phyloP scores from a whole-genome alignment of 64 coral and sea anemone genomes.

The Exaiptasia diaphana region DNA sequence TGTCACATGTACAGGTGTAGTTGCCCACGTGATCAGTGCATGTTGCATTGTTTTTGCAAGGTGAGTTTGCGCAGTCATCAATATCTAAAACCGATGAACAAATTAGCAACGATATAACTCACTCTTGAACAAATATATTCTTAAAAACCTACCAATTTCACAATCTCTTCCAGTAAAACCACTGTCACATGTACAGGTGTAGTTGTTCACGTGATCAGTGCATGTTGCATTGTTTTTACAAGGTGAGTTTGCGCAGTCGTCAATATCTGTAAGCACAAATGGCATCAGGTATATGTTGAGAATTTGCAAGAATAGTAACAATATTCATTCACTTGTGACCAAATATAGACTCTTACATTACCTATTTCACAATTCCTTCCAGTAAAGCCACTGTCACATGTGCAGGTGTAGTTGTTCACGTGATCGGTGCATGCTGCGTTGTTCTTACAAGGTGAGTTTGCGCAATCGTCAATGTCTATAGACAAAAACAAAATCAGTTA shows the following conservation, averaged over 20 bases:
- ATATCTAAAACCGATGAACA: no score
- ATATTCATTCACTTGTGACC: neutral
- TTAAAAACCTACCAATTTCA: neutral
- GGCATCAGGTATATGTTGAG: neutral
- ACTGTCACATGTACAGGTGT: neutral
- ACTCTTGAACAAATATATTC: no score
- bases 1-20: constrained; percentile 1
- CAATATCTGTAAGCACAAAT: neutral
- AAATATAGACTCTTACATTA: neutral
- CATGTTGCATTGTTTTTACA: constrained; percentile 17
- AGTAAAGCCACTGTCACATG: constrained; percentile 4
- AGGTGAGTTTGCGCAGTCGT: constrained; percentile 40
- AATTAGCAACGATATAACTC: no score
- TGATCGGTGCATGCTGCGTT: constrained; percentile 1
- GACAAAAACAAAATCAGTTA: neutral
- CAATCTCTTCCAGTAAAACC: constrained; percentile 33
- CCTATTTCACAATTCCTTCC: neutral
- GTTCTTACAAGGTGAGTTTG: neutral
- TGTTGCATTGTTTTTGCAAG: constrained; percentile 10
- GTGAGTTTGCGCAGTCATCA: constrained; percentile 37
- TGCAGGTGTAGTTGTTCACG: constrained; percentile 4
- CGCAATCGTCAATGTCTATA: neutral
- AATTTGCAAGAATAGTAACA: neutral
- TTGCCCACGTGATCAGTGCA: constrained; percentile 16
- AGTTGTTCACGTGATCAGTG: constrained; percentile 12